Evolutionary conservation across 1,140 invertebrate genomes (phyloP).

Genomic region (Uloborus diversus): DNA sequence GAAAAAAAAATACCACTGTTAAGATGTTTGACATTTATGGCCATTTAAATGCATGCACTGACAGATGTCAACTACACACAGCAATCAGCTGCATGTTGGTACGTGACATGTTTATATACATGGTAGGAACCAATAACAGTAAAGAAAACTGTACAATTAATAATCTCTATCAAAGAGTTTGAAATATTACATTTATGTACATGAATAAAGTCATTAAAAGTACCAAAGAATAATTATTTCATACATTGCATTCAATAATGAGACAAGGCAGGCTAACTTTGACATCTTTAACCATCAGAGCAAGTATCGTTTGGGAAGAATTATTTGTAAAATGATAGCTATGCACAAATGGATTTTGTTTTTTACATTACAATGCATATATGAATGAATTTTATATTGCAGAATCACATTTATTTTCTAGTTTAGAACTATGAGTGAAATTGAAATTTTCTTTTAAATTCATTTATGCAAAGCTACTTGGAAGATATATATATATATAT

Average conservation of each 20-base stretch:
- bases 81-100: slow-evolving; percentile 12
- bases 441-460: too few relatives aligned
- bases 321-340: neutral
- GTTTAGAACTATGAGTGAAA: too few relatives aligned
- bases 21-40: slow-evolving; percentile 47
- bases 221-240: slow-evolving; percentile 46
- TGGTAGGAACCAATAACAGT: slow-evolving; percentile 54
- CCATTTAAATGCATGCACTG: slow-evolving; percentile 45
- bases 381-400: too few relatives aligned
- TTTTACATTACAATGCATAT: too few relatives aligned
- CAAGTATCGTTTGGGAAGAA: slow-evolving; percentile 2
- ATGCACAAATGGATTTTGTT: neutral
- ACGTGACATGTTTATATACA: slow-evolving; percentile 45
- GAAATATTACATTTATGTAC: slow-evolving; percentile 55
- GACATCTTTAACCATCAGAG: slow-evolving; percentile 14
- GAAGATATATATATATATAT: too few relatives aligned
- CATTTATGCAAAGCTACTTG: too few relatives aligned
- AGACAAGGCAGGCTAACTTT: slow-evolving; percentile 50
- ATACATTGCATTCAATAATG: slow-evolving; percentile 41
- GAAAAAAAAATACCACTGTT: too few relatives aligned
- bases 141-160: slow-evolving; percentile 53
- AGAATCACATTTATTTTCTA: too few relatives aligned
- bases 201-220: slow-evolving; percentile 52
- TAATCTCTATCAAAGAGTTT: slow-evolving; percentile 20
- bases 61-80: slow-evolving; percentile 39